Conservation (phyloP, 2,797 vertebrate genomes). For the Typhlichthys subterraneus region DNA sequence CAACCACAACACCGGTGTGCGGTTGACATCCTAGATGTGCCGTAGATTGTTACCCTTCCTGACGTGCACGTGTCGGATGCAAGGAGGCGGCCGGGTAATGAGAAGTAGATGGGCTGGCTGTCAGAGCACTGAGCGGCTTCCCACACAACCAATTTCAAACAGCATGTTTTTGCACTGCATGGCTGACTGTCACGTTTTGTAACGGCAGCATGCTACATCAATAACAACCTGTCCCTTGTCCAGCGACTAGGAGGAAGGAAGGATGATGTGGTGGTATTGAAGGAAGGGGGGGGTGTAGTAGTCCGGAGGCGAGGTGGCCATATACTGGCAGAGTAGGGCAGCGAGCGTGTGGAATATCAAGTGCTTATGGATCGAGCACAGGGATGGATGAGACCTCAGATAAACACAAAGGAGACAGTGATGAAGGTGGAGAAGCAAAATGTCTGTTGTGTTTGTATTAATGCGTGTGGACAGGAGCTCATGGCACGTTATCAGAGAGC, state of each 20-base stretch:
- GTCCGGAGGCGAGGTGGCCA: conserved; percentile 10
- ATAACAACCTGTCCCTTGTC: conserved; percentile 23
- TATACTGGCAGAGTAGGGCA: background rate
- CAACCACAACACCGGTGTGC: conserved; percentile 8
- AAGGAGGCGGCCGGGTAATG: conserved; percentile 46
- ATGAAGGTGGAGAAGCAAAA: conserved; percentile 5
- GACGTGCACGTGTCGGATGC: conserved; percentile 33
- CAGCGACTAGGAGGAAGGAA: conserved; percentile 14
- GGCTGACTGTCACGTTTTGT: conserved; percentile 47
- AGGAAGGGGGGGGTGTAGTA: background rate
- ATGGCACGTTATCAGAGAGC: conserved; percentile 37
- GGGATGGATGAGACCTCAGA: conserved; percentile 7
- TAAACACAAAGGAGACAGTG: conserved; percentile 17
- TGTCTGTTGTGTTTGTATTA: conserved; percentile 28
- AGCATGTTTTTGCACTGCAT: conserved; percentile 39
- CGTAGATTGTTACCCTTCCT: conserved; percentile 26
- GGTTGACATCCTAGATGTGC: conserved; percentile 13
- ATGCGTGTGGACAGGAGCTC: conserved; percentile 46
- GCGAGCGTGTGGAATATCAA: background rate
- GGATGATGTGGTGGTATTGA: background rate
- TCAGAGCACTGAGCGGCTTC: conserved; percentile 19
- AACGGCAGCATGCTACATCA: conserved; percentile 37
- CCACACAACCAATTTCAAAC: conserved; percentile 44
- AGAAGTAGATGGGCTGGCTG: conserved; percentile 33
- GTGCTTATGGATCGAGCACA: conserved; percentile 1